These are phyloP conservation scores for Lathamus discolor DNA, from an alignment of 2,113 vertebrate genomes.

Conservation along the genomic window DNA sequence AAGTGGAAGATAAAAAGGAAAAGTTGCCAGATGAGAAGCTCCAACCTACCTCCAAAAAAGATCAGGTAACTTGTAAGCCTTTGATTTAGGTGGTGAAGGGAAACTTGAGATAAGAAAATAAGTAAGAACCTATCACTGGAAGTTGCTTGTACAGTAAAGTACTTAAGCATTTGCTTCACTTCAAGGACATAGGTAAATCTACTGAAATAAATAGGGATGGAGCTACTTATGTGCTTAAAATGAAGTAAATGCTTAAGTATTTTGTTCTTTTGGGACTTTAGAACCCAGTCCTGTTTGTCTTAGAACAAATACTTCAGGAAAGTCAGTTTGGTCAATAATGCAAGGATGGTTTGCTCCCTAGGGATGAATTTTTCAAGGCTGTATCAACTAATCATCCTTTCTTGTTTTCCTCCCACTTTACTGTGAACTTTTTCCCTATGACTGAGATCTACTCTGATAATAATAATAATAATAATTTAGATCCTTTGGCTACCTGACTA, in stretches of 20 bases:
- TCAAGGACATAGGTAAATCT: not conserved
- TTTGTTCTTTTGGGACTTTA: not conserved
- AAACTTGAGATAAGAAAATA: not conserved
- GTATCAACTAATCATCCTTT: conserved; percentile 23
- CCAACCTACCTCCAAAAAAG: conserved; percentile 65
- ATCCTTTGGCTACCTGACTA: conserved; percentile 35
- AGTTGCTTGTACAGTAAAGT: not conserved
- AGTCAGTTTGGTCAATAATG: not conserved
- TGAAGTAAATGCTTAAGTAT: not conserved
- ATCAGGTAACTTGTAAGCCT: conserved; percentile 74
- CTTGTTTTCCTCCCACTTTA: conserved; percentile 38
- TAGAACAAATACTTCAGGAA: not conserved
- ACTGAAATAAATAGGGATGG: conserved; percentile 13
- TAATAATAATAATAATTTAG: conserved; percentile 26
- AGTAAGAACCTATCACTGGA: not conserved
- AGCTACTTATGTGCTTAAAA: conserved; percentile 2
- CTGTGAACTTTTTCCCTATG: conserved; percentile 3
- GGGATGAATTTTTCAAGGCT: conserved; percentile 6
- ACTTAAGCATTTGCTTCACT: not conserved
- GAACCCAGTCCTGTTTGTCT: conserved; percentile 9
- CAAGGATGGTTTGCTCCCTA: not conserved
- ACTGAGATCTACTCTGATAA: conserved; percentile 24
- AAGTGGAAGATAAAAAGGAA: conserved; percentile 73
- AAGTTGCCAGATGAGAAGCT: conserved; percentile 72
- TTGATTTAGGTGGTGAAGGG: not conserved